Base-by-base conservation (phyloP, 2,797 vertebrate genomes). In the Acomys russatus region DNA sequence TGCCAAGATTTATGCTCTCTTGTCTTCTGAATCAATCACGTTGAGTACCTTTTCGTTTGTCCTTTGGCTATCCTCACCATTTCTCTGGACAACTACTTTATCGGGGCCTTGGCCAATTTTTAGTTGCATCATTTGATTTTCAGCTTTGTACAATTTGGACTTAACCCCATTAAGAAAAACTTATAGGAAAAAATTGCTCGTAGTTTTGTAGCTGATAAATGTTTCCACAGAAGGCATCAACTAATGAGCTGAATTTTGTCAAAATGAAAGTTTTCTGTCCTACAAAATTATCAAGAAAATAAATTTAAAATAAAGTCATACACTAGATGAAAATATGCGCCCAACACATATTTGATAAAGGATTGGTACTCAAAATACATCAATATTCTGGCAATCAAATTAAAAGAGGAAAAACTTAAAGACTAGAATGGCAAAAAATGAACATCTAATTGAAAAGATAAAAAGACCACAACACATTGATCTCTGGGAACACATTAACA, bases 181-280 rank as follows among this genome's bases (percentile, higher is more conserved):
- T 49, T 74, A 4, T 51, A 61, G 9, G 44, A 4, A 86, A 88
- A 92, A 86, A 61, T 9, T 35, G 10, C 79, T 91, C 25, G 35
- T 23, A 20, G 74, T 18, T 71, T 54, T 78, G 17, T 86, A 83
- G 22, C 54, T 56, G 7, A 35, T 18, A 88, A 88, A 63, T 33
- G 66, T 59, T 84, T 95, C 54, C 77, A 84, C 30, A 92, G 90
- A 87, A 95, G 56, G 1, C 9, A 63, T 0, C 11, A 9, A 66
- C 9, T 25, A 49, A 35, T 49, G 51, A 85, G 30, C 2, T 92
- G 61, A 23, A 91, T 30, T 94, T 95, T 79, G 85, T 80, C 68
- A 92, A 92, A 90, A 94, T 80, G 87, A 28, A 88, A 87, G 77
- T 17, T 61, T 59, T 61, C 44, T 94, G 66, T 86, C 51, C 90